Conservation (phyloP, 92 coral and sea anemone genomes). For the Epizoanthus ramosus region DNA sequence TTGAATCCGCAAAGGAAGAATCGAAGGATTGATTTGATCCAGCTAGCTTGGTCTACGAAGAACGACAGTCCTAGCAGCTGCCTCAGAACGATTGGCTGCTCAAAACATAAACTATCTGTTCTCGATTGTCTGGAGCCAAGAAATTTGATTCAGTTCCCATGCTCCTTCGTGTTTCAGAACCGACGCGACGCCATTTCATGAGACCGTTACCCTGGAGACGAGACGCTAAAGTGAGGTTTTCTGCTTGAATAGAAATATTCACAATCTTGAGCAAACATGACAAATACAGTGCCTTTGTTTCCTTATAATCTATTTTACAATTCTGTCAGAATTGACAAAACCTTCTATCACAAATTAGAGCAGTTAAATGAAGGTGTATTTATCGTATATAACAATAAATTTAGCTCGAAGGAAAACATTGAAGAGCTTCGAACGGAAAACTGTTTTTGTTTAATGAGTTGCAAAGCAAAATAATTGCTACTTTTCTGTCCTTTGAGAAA, state of each 20-base stretch:
- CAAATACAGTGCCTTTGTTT: slow-evolving; percentile 44
- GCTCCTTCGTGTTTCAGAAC: slow-evolving; percentile 56
- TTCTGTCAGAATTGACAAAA: slow-evolving; percentile 31
- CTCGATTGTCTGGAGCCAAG: neutral
- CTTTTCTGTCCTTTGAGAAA: neutral
- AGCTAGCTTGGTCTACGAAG: slow-evolving; percentile 2
- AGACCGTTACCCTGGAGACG: slow-evolving; percentile 80
- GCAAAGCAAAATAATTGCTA: neutral
- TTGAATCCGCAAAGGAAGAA: neutral
- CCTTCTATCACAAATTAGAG: slow-evolving; percentile 16
- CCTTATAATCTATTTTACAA: slow-evolving; percentile 29
- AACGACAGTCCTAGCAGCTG: neutral
- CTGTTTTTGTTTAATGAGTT: neutral
- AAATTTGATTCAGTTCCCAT: slow-evolving; percentile 35
- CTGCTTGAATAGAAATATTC: slow-evolving; percentile 30
- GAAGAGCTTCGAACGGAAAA: neutral
- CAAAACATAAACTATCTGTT: slow-evolving; percentile 53
- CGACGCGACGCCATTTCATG: slow-evolving; percentile 97
- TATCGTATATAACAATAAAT: neutral
- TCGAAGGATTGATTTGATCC: slow-evolving; percentile 2
- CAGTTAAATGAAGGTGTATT: neutral
- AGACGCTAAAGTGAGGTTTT: slow-evolving; percentile 58
- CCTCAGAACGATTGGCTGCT: slow-evolving; percentile 41
- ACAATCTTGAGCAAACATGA: slow-evolving; percentile 45
- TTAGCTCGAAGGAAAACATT: too few species aligned